A percentile compares a stretch with the other conserved stretches of the same genome.
These are phyloP conservation scores for Benitochromis conjunctus DNA, from an alignment of 2,113 vertebrate genomes.

Conservation along the genomic window DNA sequence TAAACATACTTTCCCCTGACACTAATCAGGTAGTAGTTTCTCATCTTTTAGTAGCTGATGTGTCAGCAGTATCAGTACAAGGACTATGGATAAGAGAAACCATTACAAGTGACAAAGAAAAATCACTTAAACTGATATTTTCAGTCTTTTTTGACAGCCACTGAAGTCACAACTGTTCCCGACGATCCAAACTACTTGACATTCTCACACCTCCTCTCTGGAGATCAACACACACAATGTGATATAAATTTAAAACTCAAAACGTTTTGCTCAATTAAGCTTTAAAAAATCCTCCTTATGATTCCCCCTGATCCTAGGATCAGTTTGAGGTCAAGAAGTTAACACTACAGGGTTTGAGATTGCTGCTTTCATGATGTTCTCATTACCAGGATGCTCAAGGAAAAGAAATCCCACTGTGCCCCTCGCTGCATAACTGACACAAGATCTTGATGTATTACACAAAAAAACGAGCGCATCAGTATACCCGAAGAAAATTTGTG, in stretches of 20 bases:
- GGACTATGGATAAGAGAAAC: neutral
- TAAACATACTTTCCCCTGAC: neutral
- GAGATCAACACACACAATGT: neutral
- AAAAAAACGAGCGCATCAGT: neutral
- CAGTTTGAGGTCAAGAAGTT: neutral
- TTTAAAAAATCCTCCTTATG: neutral
- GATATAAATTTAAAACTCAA: neutral
- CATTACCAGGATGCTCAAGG: neutral
- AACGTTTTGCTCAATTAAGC: neutral
- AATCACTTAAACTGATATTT: neutral
- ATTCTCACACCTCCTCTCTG: neutral
- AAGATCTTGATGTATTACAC: neutral
- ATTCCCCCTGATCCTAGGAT: neutral
- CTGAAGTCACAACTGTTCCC: neutral
- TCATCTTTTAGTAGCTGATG: neutral
- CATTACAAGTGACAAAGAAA: neutral
- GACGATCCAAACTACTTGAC: neutral
- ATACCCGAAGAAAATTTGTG: neutral
- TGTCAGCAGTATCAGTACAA: neutral
- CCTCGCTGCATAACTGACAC: fast-evolving
- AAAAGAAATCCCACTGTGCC: neutral
- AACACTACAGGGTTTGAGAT: neutral
- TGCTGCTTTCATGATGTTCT: neutral
- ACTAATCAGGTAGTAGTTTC: neutral
- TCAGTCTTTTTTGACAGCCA: neutral